Percentiles rank a stretch among this genome's conserved stretches.
Evolutionary conservation across 2,888 invertebrate species (phyloP).

Genomic region (Athalia cordata): DNA sequence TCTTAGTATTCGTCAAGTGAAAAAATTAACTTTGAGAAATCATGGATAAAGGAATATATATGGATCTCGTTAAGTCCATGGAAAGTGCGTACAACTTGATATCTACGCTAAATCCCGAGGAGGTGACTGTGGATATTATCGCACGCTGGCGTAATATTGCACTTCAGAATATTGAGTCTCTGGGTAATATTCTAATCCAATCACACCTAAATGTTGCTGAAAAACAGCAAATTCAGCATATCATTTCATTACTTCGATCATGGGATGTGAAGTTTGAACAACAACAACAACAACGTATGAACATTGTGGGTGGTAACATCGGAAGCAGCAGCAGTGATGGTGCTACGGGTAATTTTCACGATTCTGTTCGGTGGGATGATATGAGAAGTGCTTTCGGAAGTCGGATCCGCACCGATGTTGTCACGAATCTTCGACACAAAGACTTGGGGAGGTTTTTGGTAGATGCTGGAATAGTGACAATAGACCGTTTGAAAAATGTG

Average conservation of each 20-base stretch:
- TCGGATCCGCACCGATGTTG: neutral
- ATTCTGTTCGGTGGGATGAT: neutral
- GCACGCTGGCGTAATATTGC: too few relatives aligned
- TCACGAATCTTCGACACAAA: neutral
- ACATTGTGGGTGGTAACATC: neutral
- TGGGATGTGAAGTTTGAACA: slow-evolving; percentile 1
- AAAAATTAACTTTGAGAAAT: too few relatives aligned
- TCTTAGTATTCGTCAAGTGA: too few relatives aligned
- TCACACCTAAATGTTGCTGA: too few relatives aligned
- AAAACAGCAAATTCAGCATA: too few relatives aligned
- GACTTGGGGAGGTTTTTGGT: neutral
- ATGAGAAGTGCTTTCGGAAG: neutral
- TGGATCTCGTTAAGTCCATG: too few relatives aligned
- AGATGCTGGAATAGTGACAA: neutral
- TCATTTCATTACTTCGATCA: neutral
- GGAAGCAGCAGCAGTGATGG: neutral
- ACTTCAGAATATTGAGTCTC: too few relatives aligned
- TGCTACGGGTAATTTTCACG: neutral
- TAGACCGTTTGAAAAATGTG: neutral
- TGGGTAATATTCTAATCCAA: too few relatives aligned
- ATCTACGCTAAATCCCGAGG: too few relatives aligned
- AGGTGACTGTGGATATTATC: too few relatives aligned
- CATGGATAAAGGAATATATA: too few relatives aligned
- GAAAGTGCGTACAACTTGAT: too few relatives aligned
- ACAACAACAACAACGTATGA: neutral